Percentiles rank a stretch among this genome's conserved stretches.
These are phyloP conservation scores for Greenwoodochromis staneri DNA, from an alignment of 2,113 vertebrate genomes.

Conservation along the genomic window DNA sequence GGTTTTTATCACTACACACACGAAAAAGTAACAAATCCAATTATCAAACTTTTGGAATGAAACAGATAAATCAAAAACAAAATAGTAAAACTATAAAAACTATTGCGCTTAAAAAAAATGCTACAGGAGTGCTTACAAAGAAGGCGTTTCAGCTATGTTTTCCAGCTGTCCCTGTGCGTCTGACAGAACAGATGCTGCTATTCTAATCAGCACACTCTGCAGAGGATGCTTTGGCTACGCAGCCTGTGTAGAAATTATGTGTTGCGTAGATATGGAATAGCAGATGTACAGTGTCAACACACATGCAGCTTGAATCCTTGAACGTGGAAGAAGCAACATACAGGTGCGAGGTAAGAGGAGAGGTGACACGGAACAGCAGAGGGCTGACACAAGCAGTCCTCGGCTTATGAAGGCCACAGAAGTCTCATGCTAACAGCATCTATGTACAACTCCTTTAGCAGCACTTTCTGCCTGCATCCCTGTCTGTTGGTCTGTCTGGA, in stretches of 20 bases:
- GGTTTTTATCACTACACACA: not conserved
- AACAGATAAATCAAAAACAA: not conserved
- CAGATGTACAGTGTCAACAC: not conserved
- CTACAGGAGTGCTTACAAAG: not conserved
- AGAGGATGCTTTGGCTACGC: not conserved
- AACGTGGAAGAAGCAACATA: not conserved
- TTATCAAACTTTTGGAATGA: rapidly evolving
- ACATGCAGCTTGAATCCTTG: not conserved
- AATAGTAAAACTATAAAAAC: not conserved
- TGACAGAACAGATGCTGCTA: not conserved
- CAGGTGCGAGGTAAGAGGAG: conserved; percentile 14
- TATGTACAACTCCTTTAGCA: conserved; percentile 45
- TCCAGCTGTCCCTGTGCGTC: not conserved
- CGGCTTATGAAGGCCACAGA: conserved; percentile 57
- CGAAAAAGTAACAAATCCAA: not conserved
- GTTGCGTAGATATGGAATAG: not conserved
- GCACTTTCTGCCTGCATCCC: conserved; percentile 42
- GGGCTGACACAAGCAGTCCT: conserved; percentile 66
- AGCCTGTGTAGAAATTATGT: not conserved
- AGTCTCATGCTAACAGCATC: conserved; percentile 40
- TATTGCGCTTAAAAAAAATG: not conserved
- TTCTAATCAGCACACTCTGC: not conserved
- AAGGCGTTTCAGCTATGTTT: not conserved
- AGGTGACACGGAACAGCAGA: conserved; percentile 63
- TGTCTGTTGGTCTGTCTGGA: conserved; percentile 47